Conservation (phyloP, 1,140 invertebrate species). For the Drosophila ananassae region DNA sequence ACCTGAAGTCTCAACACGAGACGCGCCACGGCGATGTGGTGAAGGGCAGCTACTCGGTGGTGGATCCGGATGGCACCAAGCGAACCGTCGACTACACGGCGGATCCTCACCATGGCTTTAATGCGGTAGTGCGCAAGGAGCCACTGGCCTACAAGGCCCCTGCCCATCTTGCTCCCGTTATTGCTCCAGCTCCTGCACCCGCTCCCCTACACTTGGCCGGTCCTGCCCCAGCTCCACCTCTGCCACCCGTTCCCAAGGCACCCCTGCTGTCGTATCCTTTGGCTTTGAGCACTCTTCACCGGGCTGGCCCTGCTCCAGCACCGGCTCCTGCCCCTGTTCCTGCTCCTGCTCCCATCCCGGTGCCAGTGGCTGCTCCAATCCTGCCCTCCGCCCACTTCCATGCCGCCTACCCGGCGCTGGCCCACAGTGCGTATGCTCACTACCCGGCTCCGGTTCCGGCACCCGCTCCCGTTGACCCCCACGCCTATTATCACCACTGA, state of each 20-base stretch:
- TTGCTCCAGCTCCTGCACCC: conserved; percentile 68
- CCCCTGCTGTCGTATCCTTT: conserved; percentile 63
- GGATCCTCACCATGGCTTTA: conserved; percentile 85
- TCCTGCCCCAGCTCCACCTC: conserved; percentile 64
- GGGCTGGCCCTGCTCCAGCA: conserved; percentile 45
- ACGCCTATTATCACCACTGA: conserved; percentile 72
- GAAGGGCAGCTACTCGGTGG: conserved; percentile 87
- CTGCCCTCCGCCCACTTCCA: conserved; percentile 68
- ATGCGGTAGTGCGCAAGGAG: conserved; percentile 85
- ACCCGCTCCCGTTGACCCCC: conserved; percentile 55
- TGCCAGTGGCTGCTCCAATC: conserved; percentile 49
- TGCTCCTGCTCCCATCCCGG: conserved; percentile 41
- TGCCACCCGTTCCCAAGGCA: conserved; percentile 63
- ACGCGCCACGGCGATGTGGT: conserved; percentile 87
- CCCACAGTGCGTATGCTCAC: conserved; percentile 73
- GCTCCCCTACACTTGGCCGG: conserved; percentile 38
- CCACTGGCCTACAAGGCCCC: conserved; percentile 79
- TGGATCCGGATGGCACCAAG: conserved; percentile 88
- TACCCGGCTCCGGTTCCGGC: conserved; percentile 51
- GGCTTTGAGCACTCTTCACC: conserved; percentile 55
- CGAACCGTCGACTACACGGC: conserved; percentile 88
- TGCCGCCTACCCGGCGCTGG: conserved; percentile 75
- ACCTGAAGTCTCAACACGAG: conserved; percentile 86
- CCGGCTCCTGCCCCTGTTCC: conserved; percentile 52
- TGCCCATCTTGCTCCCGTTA: conserved; percentile 41